phyloP scores from a whole-genome alignment of 2,888 invertebrate genomes.

The Crossocerus cetratus region DNA sequence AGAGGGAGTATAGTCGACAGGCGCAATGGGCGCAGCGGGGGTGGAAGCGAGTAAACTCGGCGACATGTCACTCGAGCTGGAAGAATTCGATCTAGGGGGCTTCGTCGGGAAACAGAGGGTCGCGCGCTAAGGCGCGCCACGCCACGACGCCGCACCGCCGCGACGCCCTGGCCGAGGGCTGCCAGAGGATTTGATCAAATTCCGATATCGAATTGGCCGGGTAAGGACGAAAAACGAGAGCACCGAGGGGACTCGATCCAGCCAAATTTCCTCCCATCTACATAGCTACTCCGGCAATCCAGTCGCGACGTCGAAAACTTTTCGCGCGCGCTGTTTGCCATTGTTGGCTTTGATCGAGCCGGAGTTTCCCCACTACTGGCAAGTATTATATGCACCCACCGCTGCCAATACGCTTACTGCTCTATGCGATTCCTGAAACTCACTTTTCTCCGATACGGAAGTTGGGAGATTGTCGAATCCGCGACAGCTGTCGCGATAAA shows the following conservation, averaged over 20 bases:
- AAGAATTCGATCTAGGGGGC: conserved; percentile 73
- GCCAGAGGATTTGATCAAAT: conserved; percentile 73
- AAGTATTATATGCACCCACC: too few relatives aligned
- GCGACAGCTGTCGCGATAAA: neutral
- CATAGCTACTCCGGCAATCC: too few relatives aligned
- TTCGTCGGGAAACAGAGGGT: conserved; percentile 38
- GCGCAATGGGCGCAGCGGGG: conserved; percentile 11
- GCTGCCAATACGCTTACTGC: too few relatives aligned
- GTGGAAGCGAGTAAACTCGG: conserved; percentile 69
- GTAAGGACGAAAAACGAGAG: conserved; percentile 45
- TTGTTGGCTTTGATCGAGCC: conserved; percentile 28
- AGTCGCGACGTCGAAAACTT: conserved; percentile 10
- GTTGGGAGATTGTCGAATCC: neutral
- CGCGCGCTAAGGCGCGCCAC: conserved; percentile 20
- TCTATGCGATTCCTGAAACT: too few relatives aligned
- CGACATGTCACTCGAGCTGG: conserved; percentile 75
- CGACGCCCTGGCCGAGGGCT: conserved; percentile 27
- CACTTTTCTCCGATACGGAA: too few relatives aligned
- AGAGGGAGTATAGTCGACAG: neutral
- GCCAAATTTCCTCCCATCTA: too few relatives aligned
- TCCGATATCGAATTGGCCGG: conserved; percentile 71
- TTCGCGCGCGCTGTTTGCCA: conserved; percentile 15
- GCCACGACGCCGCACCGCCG: conserved; percentile 1
- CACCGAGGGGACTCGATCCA: conserved; percentile 27
- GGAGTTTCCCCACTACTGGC: too few relatives aligned